These are phyloP conservation scores for Callimorpha dominula DNA, from an alignment of 2,888 invertebrate genomes.

Conservation along the genomic window DNA sequence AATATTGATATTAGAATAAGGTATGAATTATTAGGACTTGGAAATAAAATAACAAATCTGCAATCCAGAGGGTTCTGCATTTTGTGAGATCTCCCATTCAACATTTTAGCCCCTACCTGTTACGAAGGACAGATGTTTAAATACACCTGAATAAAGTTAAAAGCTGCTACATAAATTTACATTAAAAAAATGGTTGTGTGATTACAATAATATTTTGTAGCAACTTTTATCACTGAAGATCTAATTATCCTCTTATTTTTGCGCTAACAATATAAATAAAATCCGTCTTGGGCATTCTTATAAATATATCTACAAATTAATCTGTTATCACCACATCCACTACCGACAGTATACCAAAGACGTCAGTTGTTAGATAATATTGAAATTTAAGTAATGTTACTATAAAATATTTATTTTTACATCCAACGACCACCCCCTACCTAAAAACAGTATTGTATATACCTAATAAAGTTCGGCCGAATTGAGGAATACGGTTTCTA, in stretches of 20 bases:
- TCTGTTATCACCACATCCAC: not conserved
- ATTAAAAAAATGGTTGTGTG: not conserved
- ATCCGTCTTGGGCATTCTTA: no score
- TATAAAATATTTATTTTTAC: not conserved
- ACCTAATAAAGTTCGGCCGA: not conserved
- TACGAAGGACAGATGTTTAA: not conserved
- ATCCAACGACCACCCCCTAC: no score
- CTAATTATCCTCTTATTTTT: no score
- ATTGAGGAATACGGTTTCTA: not conserved
- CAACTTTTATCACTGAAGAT: not conserved
- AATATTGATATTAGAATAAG: slow-evolving; percentile 51
- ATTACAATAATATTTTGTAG: not conserved
- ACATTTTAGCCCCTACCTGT: not conserved
- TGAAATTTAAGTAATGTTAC: not conserved
- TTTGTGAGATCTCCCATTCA: not conserved
- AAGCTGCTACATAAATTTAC: not conserved
- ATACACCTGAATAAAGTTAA: not conserved
- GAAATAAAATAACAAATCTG: slow-evolving; percentile 15
- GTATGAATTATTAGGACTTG: slow-evolving; percentile 23
- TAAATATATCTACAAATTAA: not conserved
- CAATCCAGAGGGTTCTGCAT: not conserved
- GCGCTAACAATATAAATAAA: no score
- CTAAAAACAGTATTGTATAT: not conserved
- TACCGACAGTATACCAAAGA: no score
- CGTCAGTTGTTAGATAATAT: not conserved